Conservation (phyloP, 2,113 vertebrate genomes). For the Himantopus leucocephalus region DNA sequence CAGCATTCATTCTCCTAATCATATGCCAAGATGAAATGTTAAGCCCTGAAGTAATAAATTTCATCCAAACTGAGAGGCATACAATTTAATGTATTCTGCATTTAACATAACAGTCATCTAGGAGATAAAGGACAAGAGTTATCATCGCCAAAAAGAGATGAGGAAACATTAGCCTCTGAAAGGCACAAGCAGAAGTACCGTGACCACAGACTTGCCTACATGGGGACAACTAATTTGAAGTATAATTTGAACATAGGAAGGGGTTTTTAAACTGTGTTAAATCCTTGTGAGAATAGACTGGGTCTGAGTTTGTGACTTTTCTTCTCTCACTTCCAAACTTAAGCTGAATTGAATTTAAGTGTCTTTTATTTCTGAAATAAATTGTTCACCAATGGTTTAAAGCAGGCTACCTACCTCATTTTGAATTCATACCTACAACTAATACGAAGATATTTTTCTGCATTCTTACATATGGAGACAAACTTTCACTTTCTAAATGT, state of each 20-base stretch:
- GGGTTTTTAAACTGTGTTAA: background rate
- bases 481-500: background rate
- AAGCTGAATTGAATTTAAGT: background rate
- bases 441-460: background rate
- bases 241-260: background rate
- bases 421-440: background rate
- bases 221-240: background rate
- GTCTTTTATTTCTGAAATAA: background rate
- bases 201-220: background rate
- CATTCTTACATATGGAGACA: background rate
- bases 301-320: background rate
- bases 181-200: background rate
- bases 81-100: slow-evolving; percentile 5
- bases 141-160: background rate
- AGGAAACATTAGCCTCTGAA: background rate
- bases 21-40: slow-evolving; percentile 52
- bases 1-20: slow-evolving; percentile 26
- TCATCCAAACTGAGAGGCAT: slow-evolving; percentile 39
- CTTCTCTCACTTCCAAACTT: background rate
- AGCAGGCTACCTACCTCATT: background rate
- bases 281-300: background rate
- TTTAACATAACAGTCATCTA: background rate
- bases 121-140: background rate
- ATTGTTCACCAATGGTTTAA: background rate
- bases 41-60: slow-evolving; percentile 48